Base-by-base conservation (phyloP, 1,140 invertebrate genomes). In the Drosophila takahashii region DNA sequence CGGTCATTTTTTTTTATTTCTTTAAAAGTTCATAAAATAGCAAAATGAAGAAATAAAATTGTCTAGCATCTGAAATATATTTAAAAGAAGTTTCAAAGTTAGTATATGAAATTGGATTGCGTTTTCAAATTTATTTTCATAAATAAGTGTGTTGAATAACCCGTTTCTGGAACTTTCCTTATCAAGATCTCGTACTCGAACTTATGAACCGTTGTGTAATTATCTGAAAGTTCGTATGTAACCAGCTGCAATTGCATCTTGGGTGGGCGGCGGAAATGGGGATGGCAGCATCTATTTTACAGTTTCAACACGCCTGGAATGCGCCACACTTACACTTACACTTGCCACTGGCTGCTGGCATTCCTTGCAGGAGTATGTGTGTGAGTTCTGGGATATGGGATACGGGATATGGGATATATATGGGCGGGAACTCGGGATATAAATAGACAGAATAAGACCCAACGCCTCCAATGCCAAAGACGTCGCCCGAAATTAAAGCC, bases 321-420 rank as follows among this genome's bases (percentile, higher is more conserved):
- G 83, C 79, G 83, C 85, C 85, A 87, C 83, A 87, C 83, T 86
- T 86, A 87, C 83, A 87, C 83, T 86, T 86, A 83, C 83, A 86
- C 71, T 86, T 77, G 79, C 59, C 59, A 62, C 50, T 62, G 53
- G 59, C 67, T 71, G 67, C 59, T 53, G 80, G 71, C 64, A 67
- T 85, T 84, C 71, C 61, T 57, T 37, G 13, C 16, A 3, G 18
- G 7, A 18, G 11, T 41, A 32, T 57, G 36, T 52, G 59, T 41
- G 48, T 13, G 29, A 22, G 32, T 15, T 27, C 18, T 18, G 37
- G 72, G 47, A 73, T 62, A 16, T 18, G 37, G 72, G 47, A 73
- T 62, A 16, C 37, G 56, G 57, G 29, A 72, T 66, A 66, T 53
- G 37, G 57, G 37, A 72, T 69, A 66, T 45, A 66, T 69, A 69